Percentiles rank a stretch among this genome's conserved stretches.
These are phyloP conservation scores for Argyrosomus regius DNA, from an alignment of 2,797 vertebrate species.

Conservation along the genomic window DNA sequence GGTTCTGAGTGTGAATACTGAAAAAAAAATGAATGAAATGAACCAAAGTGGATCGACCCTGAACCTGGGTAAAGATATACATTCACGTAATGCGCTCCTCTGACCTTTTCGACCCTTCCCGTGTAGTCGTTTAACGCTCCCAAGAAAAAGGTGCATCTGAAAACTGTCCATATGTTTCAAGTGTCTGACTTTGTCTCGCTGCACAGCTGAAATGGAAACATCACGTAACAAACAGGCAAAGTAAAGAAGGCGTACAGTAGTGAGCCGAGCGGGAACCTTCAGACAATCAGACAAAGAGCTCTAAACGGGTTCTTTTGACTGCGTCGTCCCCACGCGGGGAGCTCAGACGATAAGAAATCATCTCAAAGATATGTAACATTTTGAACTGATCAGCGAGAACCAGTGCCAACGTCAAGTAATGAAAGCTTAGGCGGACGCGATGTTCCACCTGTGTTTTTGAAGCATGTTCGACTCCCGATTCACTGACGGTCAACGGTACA, in stretches of 20 bases:
- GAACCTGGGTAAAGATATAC: background rate
- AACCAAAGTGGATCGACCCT: background rate
- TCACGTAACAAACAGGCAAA: background rate
- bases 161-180: slow-evolving; percentile 6
- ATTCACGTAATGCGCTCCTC: slow-evolving; percentile 12
- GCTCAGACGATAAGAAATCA: too few species aligned
- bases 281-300: background rate
- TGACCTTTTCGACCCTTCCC: background rate
- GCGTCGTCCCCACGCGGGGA: background rate
- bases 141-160: background rate
- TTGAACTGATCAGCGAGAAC: background rate
- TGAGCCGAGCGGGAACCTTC: slow-evolving; percentile 4
- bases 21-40: background rate
- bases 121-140: background rate
- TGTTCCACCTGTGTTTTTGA: slow-evolving; percentile 3
- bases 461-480: slow-evolving; percentile 6
- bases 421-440: background rate
- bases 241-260: slow-evolving; percentile 27
- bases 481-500: background rate
- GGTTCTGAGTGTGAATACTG: slow-evolving; percentile 29
- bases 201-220: slow-evolving; percentile 9
- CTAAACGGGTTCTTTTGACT: too few species aligned
- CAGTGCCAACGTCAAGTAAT: slow-evolving; percentile 8
- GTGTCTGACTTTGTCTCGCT: slow-evolving; percentile 7
- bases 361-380: background rate